These are phyloP conservation scores for Cryptus armator DNA, from an alignment of 2,888 invertebrate species.

Conservation along the genomic window DNA sequence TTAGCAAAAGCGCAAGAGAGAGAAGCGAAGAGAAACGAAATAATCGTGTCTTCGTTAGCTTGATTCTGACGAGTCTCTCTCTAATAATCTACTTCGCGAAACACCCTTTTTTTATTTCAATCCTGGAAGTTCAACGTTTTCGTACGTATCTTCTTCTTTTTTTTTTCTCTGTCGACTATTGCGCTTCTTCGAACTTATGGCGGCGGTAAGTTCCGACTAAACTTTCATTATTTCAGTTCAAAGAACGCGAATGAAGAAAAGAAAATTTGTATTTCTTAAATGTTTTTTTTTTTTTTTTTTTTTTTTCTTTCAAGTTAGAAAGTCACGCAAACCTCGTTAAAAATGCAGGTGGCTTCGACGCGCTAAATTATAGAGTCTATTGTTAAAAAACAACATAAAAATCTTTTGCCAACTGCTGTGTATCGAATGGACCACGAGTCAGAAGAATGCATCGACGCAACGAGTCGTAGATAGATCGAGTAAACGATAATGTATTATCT, in stretches of 20 bases:
- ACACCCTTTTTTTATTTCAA: background rate
- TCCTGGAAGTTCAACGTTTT: conserved; percentile 33
- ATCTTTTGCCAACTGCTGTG: background rate
- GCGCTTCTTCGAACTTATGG: background rate
- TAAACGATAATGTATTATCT: background rate
- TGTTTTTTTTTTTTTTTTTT: background rate
- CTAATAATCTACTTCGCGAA: background rate
- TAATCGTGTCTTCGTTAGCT: conserved; percentile 40
- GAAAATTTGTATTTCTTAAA: background rate
- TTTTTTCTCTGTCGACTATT: background rate
- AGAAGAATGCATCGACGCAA: background rate
- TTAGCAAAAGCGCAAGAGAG: conserved; percentile 34
- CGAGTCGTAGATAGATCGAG: background rate
- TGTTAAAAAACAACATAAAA: background rate
- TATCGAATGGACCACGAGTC: background rate
- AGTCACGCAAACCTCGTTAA: conserved; percentile 11
- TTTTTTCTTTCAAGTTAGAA: background rate
- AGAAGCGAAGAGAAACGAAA: conserved; percentile 36
- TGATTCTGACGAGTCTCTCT: conserved; percentile 32
- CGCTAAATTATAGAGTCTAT: background rate
- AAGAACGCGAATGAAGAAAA: background rate
- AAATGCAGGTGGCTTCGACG: conserved; percentile 13
- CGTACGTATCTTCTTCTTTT: background rate
- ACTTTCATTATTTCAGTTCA: background rate
- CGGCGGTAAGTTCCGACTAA: background rate